Evolutionary conservation across 2,113 vertebrate species (phyloP).

Genomic region (Eonycteris spelaea): DNA sequence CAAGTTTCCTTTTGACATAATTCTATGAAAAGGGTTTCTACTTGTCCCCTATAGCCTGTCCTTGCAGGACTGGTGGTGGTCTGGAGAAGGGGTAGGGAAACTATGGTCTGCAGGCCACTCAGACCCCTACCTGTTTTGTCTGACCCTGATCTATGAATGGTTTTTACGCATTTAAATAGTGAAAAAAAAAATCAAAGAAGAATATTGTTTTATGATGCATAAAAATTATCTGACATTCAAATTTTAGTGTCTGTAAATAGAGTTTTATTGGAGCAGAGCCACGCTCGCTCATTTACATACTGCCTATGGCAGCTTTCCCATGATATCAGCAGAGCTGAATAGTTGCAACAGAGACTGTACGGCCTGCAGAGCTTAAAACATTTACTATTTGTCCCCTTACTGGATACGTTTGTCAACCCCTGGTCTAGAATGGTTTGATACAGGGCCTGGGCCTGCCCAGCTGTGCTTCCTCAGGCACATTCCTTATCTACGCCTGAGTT

Average conservation of each 20-base stretch:
- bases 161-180: not conserved
- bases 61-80: not conserved
- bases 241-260: not conserved
- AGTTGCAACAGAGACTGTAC: not conserved
- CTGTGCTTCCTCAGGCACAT: not conserved
- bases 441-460: not conserved
- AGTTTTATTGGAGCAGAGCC: not conserved
- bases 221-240: not conserved
- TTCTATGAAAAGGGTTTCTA: not conserved
- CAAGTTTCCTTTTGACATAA: not conserved
- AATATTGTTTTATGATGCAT: not conserved
- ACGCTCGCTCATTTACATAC: not conserved
- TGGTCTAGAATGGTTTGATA: not conserved
- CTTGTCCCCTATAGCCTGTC: not conserved
- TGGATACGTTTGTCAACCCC: not conserved
- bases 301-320: not conserved
- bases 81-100: not conserved
- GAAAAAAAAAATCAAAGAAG: not conserved
- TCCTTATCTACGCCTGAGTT: not conserved
- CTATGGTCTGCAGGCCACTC: not conserved
- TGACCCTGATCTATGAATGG: not conserved
- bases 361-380: not conserved
- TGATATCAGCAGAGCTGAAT: not conserved
- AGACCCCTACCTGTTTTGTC: not conserved
- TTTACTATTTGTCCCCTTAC: not conserved